Percentiles rank a stretch among this genome's conserved stretches.
These are phyloP conservation scores for Sebastes minor DNA, from an alignment of 2,797 vertebrate species.

Conservation along the genomic window DNA sequence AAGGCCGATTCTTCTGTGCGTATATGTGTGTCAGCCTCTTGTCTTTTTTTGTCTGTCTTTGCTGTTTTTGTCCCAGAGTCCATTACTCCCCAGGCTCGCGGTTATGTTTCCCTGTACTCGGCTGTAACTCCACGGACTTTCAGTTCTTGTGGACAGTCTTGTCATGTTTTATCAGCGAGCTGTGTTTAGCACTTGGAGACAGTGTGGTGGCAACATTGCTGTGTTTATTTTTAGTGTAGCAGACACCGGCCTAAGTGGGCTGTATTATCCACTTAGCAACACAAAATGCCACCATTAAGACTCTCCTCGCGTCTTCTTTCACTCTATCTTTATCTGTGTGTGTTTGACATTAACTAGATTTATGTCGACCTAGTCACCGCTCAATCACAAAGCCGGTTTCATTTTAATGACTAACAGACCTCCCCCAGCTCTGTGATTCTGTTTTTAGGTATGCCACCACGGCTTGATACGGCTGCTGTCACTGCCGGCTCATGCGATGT, in stretches of 20 bases:
- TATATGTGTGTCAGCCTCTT: constrained; percentile 9
- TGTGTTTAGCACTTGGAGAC: constrained; percentile 45
- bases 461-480: constrained; percentile 48
- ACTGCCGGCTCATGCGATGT: constrained; percentile 61
- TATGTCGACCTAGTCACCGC: neutral
- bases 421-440: constrained; percentile 22
- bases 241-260: constrained; percentile 25
- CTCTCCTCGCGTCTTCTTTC: neutral
- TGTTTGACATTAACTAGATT: neutral
- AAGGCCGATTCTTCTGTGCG: constrained; percentile 29
- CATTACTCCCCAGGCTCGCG: constrained; percentile 32
- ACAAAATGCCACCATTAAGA: constrained; percentile 12
- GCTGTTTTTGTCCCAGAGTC: constrained; percentile 25
- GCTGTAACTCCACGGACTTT: constrained; percentile 19
- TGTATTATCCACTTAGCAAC: constrained; percentile 43
- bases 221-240: constrained; percentile 58
- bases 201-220: constrained; percentile 44
- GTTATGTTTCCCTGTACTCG: constrained; percentile 31
- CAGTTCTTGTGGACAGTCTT: constrained; percentile 37
- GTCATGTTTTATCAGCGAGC: constrained; percentile 50
- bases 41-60: constrained; percentile 13
- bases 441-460: constrained; percentile 29
- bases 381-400: constrained; percentile 31
- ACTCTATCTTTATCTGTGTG: neutral
- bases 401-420: constrained; percentile 38